phyloP scores from a whole-genome alignment of 2,797 vertebrate species.

The Arrhamphus sclerolepis region DNA sequence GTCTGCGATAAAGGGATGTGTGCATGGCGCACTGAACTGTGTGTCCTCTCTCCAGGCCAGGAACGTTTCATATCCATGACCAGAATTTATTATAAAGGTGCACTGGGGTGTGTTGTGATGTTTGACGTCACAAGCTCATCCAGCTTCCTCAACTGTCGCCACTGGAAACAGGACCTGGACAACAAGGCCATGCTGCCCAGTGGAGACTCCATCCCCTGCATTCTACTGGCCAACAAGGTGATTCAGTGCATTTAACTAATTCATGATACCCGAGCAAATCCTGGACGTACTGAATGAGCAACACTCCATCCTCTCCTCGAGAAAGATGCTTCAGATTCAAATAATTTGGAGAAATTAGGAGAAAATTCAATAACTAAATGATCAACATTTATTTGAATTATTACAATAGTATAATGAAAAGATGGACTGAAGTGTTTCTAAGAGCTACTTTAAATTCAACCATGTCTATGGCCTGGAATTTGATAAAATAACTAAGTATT shows the following conservation, averaged over 20 bases:
- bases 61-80: conserved; percentile 92
- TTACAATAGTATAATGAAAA: no score
- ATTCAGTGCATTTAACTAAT: conserved; percentile 3
- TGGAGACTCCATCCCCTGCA: conserved; percentile 82
- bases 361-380: no score
- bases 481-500: no score
- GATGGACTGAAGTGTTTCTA: no score
- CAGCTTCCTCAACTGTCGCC: conserved; percentile 84
- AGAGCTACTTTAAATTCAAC: no score
- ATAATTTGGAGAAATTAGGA: no score
- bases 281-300: no score
- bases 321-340: no score
- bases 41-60: conserved; percentile 75
- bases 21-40: not conserved
- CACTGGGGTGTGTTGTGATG: conserved; percentile 85
- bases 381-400: no score
- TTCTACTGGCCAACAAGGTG: conserved; percentile 91
- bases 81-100: conserved; percentile 87
- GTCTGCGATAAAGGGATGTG: not conserved
- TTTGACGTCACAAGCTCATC: conserved; percentile 84
- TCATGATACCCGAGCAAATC: conserved; percentile 1
- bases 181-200: conserved; percentile 81
- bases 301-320: no score
- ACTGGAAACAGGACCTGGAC: conserved; percentile 89
- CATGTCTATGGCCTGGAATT: no score